Evolutionary conservation across 2,888 invertebrate genomes (phyloP), one percentile per base, ranked within the genome.

Genomic region (Congeria kusceri): DNA sequence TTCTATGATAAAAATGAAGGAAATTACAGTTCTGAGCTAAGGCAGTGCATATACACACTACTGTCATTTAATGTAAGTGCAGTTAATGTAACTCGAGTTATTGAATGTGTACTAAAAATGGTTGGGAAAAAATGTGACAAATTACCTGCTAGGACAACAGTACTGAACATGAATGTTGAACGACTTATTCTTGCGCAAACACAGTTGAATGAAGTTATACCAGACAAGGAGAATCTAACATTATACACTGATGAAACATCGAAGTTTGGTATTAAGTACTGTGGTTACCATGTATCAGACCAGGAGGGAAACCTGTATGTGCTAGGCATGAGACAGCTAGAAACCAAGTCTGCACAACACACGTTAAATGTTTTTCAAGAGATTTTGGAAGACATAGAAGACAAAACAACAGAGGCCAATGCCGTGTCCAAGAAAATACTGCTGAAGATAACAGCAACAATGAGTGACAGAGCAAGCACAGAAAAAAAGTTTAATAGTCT

Each of bases 401-500:
- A 66, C 3, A 20, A 25, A 44, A 56, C 20, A 11, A 18, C 9
- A 47, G 58, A 64, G 3, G 28, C 72, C 44, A 27, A 72, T 23
- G 0, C 18, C 7, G 47, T 47, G 25, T 49, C 61, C 3, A 76
- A 70, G n/a, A 62, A 47, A 20, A 44, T 76, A 15, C 27, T 71
- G 1, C 4, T 64, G 15, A 77, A 77, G 15, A 77, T 77, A n/a
- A 20, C 63, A 44, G 67, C 77, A n/a, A 77, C 73, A 13, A 72
- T 72, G 72, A 57, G 57, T n/a, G 77, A 77, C 20, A 67, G 59
- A 20, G 77, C 77, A 1, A 56, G 46, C 11, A 77, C 71, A n/a
- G 67, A 81, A n/a, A 56, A 57, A 18, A 57, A 57, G 23, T 86
- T 80, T 25, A 81, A 86, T 46, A 53, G 32, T n/a, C 66, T 86